Evolutionary conservation across 2,113 vertebrate species (phyloP), one percentile per base, ranked within the genome.

Genomic region (Leptobrachium leishanense): DNA sequence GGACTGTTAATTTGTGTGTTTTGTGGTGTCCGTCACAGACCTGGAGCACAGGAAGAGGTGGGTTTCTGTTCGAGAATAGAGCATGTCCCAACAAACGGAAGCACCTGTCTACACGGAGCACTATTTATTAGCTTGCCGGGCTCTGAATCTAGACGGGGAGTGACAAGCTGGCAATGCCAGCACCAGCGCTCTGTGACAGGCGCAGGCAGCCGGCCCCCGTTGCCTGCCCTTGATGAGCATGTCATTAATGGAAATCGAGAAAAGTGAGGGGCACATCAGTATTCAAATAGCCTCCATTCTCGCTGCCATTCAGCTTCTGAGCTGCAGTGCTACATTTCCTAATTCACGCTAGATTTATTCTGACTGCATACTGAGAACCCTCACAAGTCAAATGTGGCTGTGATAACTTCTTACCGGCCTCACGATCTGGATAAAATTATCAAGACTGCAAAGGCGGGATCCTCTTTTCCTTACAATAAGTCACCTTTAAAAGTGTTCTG

Each of bases 171-270:
- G 92, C 92, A 91, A 87, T 91, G 92, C 90, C 91, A 89, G 88
- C 91, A 92, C 90, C 90, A 90, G 91, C 90, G 91, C 91, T 84
- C 88, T 90, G 92, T 94, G 94, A 95, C 95, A 96, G 94, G 91
- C 91, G 84, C 89, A 91, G 91, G 92, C 92, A 94, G 94, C 89
- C 87, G 92, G 92, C 94, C 94, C 94, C 20, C 91, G 95, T 95
- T 97, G 95, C 96, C 93, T 95, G 94, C 92, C 92, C 92, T 95
- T 95, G 95, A 97, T 94, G 93, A 96, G 95, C 94, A 93, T 96
- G 95, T 96, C 91, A 93, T 94, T 94, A 94, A 93, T 93, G 92
- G 92, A 92, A 93, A 94, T 93, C 87, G 92, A 91, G 95, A 92
- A 95, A 94, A 95, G 92, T 93, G 90, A 92, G 91, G 92, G 87